Evolutionary conservation across 1,140 invertebrate species (phyloP).

Genomic region (Drosophila watanabei): DNA sequence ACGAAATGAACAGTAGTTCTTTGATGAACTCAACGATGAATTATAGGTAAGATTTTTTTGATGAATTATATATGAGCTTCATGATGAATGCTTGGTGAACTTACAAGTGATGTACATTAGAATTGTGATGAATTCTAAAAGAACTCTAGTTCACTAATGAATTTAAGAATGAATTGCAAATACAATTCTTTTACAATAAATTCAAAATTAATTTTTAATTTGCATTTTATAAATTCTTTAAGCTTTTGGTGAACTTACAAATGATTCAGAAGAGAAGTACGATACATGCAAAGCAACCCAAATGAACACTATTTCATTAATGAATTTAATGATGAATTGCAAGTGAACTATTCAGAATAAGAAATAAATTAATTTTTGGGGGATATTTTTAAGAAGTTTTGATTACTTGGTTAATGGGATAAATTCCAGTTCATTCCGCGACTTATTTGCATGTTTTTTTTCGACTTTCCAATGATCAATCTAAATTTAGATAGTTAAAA

Average conservation of each 20-base stretch:
- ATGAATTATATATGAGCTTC: background rate
- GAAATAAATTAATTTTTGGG: too few species aligned
- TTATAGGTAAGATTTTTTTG: background rate
- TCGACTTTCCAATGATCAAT: slow-evolving; percentile 26
- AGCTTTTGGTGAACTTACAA: too few species aligned
- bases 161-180: too few species aligned
- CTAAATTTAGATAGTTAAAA: slow-evolving; percentile 35
- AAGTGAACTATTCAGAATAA: background rate
- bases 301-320: background rate
- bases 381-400: too few species aligned
- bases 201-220: too few species aligned
- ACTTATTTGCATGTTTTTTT: slow-evolving; percentile 5
- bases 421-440: background rate
- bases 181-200: too few species aligned
- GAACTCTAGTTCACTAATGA: too few species aligned
- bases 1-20: background rate
- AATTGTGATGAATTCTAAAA: too few species aligned
- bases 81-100: background rate
- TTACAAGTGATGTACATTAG: too few species aligned
- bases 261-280: too few species aligned
- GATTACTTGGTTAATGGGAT: background rate
- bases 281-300: background rate
- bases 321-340: background rate
- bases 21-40: background rate
- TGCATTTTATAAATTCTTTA: too few species aligned